Percentiles rank a stretch among this genome's conserved stretches.
Conservation (phyloP, 2,888 invertebrate species). For the Coelinius sp. region DNA sequence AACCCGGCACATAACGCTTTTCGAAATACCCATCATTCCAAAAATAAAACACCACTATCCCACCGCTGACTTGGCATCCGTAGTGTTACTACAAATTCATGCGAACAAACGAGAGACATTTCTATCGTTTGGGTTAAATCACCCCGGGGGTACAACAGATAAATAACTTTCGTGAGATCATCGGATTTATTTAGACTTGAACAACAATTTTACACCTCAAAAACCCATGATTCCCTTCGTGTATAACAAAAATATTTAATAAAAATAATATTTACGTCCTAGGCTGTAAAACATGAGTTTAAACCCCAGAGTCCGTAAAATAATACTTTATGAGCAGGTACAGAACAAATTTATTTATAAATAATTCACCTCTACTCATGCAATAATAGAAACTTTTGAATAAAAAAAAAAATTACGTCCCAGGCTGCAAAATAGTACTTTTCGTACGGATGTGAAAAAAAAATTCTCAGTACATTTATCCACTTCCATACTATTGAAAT, state of each 20-base stretch:
- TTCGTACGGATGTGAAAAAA: too few species aligned
- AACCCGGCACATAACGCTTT: constrained; percentile 23
- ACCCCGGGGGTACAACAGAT: constrained; percentile 36
- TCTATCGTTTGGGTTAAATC: constrained; percentile 16
- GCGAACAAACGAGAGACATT: constrained; percentile 28
- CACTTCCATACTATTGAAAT: too few species aligned
- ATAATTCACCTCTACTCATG: too few species aligned
- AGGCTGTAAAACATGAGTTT: background rate
- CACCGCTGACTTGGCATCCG: constrained; percentile 16
- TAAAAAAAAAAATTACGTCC: too few species aligned
- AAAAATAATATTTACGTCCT: too few species aligned
- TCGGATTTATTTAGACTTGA: constrained; percentile 48
- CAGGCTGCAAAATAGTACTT: too few species aligned
- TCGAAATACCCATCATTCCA: constrained; percentile 27
- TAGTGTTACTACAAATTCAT: constrained; percentile 19
- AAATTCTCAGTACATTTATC: too few species aligned
- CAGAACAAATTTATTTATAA: too few species aligned
- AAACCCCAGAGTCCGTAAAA: background rate
- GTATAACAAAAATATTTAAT: too few species aligned
- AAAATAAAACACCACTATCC: constrained; percentile 31
- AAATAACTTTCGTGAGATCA: constrained; percentile 54
- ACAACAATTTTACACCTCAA: background rate
- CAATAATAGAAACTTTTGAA: too few species aligned
- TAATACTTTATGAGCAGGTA: too few species aligned
- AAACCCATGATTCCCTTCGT: background rate